Evolutionary conservation across 2,888 invertebrate genomes (phyloP).

Genomic region (Drosophila longiperda): DNA sequence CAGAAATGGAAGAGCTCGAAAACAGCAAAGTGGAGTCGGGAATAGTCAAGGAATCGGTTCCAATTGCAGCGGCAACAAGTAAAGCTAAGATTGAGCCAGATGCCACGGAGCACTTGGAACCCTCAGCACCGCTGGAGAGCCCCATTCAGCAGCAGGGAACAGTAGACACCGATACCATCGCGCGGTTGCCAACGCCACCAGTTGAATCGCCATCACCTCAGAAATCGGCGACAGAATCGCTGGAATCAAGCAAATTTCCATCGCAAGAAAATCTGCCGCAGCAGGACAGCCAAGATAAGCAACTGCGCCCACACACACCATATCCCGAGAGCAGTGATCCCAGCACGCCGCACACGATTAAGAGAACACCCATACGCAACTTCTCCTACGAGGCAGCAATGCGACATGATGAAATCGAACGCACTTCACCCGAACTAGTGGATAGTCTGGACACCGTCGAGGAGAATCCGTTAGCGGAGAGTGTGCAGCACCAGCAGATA

Average conservation of each 20-base stretch:
- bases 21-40: slow-evolving; percentile 5
- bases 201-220: slow-evolving; percentile 47
- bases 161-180: slow-evolving; percentile 17
- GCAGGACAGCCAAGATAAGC: slow-evolving; percentile 60
- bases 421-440: slow-evolving; percentile 74
- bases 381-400: slow-evolving; percentile 80
- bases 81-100: not conserved
- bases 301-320: slow-evolving; percentile 82
- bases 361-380: slow-evolving; percentile 76
- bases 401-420: slow-evolving; percentile 75
- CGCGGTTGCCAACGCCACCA: slow-evolving; percentile 61
- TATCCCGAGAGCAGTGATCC: slow-evolving; percentile 79
- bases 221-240: slow-evolving; percentile 67
- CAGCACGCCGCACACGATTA: slow-evolving; percentile 72
- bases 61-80: not conserved
- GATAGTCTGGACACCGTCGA: slow-evolving; percentile 79
- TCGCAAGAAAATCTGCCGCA: slow-evolving; percentile 54
- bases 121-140: slow-evolving; percentile 61
- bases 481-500: slow-evolving; percentile 37
- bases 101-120: slow-evolving; percentile 24
- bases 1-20: not conserved
- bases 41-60: not conserved
- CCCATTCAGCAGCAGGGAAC: slow-evolving; percentile 3
- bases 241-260: slow-evolving; percentile 63
- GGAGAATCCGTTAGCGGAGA: slow-evolving; percentile 48